Conservation (phyloP, 2,113 vertebrate genomes). For the Meriones unguiculatus region DNA sequence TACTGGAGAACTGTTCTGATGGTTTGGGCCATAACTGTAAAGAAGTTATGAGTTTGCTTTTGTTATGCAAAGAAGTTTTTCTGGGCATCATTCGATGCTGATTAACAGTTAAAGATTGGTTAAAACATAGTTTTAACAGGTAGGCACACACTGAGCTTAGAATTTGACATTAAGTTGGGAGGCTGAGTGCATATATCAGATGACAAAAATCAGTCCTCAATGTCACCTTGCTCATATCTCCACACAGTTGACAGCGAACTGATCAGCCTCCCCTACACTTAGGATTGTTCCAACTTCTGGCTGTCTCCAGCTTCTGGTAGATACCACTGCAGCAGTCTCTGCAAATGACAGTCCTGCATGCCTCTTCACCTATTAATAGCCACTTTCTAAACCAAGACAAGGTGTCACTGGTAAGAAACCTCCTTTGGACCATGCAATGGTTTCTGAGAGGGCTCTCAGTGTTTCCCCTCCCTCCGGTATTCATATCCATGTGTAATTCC, state of each 20-base stretch:
- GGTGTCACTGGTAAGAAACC: not conserved
- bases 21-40: not conserved
- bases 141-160: not conserved
- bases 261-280: not conserved
- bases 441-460: not conserved
- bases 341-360: not conserved
- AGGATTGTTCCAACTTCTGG: not conserved
- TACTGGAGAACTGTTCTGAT: not conserved
- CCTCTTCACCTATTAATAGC: not conserved
- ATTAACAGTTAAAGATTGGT: not conserved
- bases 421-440: not conserved
- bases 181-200: not conserved
- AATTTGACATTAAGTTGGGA: not conserved
- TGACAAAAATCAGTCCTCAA: not conserved
- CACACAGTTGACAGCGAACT: too few relatives aligned
- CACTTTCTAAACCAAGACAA: not conserved
- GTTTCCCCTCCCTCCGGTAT: not conserved
- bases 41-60: not conserved
- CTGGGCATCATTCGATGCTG: not conserved
- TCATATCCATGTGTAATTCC: not conserved
- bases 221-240: not conserved
- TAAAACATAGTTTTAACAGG: not conserved
- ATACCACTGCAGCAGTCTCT: not conserved
- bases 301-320: not conserved
- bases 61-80: conserved; percentile 1